Conservation (phyloP, 2,888 invertebrate genomes). For the Podotricha telesiphe region DNA sequence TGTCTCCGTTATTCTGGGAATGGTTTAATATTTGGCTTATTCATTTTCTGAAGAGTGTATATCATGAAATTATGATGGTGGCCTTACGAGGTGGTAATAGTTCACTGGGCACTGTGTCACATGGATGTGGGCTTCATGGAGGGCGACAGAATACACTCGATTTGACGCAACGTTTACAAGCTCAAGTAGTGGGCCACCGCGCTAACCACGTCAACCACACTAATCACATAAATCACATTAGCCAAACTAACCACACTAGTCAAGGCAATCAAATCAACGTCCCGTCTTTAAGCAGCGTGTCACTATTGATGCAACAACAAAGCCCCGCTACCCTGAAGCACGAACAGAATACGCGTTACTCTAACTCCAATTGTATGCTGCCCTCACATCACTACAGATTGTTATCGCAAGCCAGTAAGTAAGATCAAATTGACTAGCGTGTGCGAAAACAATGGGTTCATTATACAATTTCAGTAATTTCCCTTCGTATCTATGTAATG, state of each 20-base stretch:
- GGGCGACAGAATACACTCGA: conserved; percentile 64
- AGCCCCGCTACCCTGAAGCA: conserved; percentile 61
- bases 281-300: conserved; percentile 44
- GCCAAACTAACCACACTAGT: conserved; percentile 40
- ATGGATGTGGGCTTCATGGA: conserved; percentile 64
- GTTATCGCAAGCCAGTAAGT: conserved; percentile 74
- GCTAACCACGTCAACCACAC: conserved; percentile 48
- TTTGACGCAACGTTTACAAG: conserved; percentile 67
- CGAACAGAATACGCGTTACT: conserved; percentile 66
- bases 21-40: conserved; percentile 78
- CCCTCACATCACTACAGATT: conserved; percentile 70
- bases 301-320: conserved; percentile 48
- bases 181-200: conserved; percentile 64
- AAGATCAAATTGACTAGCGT: not conserved
- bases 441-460: not conserved
- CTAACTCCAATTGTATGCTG: conserved; percentile 66
- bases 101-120: conserved; percentile 65
- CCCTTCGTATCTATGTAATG: too few relatives aligned
- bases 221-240: conserved; percentile 41
- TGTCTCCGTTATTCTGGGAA: conserved; percentile 76
- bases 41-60: conserved; percentile 76
- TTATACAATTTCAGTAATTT: too few relatives aligned
- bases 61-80: conserved; percentile 81
- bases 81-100: conserved; percentile 71
- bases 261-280: conserved; percentile 38